Evolutionary conservation across 2,888 invertebrate genomes (phyloP).

Genomic region (Synanthedon myopaeformis): DNA sequence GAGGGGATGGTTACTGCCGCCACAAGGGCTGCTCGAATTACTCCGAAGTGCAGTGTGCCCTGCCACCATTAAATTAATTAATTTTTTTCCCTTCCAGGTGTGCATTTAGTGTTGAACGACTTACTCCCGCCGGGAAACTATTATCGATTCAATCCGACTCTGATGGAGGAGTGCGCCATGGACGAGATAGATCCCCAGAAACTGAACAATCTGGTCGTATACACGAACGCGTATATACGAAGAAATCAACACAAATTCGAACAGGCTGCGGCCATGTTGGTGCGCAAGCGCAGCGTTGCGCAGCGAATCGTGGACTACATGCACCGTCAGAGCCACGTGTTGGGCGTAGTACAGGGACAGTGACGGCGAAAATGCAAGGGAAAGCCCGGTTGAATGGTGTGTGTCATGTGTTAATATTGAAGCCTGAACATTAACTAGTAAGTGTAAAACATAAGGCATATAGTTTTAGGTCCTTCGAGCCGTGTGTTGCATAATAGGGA

Average conservation of each 20-base stretch:
- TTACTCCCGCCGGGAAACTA: constrained; percentile 79
- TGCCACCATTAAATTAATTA: not conserved
- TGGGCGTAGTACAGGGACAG: constrained; percentile 26
- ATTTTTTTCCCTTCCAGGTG: constrained; percentile 62
- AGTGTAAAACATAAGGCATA: too few relatives aligned
- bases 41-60: not conserved
- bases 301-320: constrained; percentile 30
- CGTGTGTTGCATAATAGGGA: constrained; percentile 19
- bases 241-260: constrained; percentile 84
- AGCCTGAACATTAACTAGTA: too few relatives aligned
- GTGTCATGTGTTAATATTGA: too few relatives aligned
- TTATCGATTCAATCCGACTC: constrained; percentile 89
- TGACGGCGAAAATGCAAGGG: constrained; percentile 15
- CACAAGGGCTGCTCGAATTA: too few relatives aligned
- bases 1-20: not conserved
- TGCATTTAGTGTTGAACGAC: constrained; percentile 82
- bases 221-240: constrained; percentile 83
- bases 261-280: constrained; percentile 63
- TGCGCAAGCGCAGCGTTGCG: constrained; percentile 22
- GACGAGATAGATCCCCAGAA: constrained; percentile 83
- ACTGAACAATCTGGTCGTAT: constrained; percentile 76
- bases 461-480: constrained; percentile 9
- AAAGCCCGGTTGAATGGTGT: too few relatives aligned
- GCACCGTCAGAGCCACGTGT: constrained; percentile 22
- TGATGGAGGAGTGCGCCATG: constrained; percentile 82